A percentile compares a stretch with the other conserved stretches of the same genome.
These are phyloP conservation scores for Apogon talboti DNA, from an alignment of 2,797 vertebrate genomes.

Conservation along the genomic window DNA sequence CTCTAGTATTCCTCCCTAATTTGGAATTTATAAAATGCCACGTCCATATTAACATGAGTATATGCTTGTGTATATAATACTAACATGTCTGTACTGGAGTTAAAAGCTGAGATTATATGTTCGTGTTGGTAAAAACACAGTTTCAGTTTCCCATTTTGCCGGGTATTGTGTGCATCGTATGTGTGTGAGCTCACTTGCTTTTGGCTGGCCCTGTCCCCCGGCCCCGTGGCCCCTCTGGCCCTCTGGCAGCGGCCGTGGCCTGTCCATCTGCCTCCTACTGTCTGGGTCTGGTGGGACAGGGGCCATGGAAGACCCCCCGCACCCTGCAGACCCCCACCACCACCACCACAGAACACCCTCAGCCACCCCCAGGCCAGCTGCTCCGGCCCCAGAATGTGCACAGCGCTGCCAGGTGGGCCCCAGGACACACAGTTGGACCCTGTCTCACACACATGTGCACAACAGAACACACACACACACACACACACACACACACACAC, in stretches of 20 bases:
- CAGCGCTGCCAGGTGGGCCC: constrained; percentile 77
- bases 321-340: constrained; percentile 40
- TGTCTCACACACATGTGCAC: constrained; percentile 44
- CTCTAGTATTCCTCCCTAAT: too few relatives aligned
- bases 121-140: neutral
- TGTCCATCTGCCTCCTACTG: constrained; percentile 85
- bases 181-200: constrained; percentile 54
- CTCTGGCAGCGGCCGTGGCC: constrained; percentile 79
- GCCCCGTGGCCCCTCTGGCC: constrained; percentile 73
- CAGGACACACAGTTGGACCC: constrained; percentile 70
- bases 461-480: too few relatives aligned
- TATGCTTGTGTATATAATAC: constrained; percentile 3
- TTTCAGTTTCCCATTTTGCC: too few relatives aligned
- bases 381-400: constrained; percentile 73
- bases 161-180: constrained; percentile 22
- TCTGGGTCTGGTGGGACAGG: constrained; percentile 74
- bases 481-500: constrained; percentile 48
- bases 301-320: constrained; percentile 68
- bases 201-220: constrained; percentile 64
- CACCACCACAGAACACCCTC: constrained; percentile 40
- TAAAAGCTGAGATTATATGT: neutral
- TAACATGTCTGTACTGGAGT: neutral
- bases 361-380: constrained; percentile 77
- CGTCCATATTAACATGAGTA: neutral
- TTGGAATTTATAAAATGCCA: too few relatives aligned